Evolutionary conservation across 2,888 invertebrate species (phyloP).

Genomic region (Yponomeuta sedellus): DNA sequence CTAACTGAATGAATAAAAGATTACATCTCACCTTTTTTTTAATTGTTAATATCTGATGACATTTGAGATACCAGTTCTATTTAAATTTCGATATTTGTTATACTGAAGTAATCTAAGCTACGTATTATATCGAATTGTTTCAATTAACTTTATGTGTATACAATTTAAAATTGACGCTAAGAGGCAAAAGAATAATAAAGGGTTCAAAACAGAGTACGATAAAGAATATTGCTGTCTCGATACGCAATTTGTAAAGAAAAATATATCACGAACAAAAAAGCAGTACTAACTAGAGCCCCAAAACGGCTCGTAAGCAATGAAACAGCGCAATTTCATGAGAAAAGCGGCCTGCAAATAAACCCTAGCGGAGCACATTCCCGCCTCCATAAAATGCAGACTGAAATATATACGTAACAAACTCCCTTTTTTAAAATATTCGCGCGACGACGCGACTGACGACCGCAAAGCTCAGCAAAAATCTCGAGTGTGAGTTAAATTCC

Average conservation of each 20-base stretch:
- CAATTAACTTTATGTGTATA: no score
- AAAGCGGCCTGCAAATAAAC: conserved; percentile 70
- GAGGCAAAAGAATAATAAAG: background rate
- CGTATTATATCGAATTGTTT: no score
- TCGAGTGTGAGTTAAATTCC: conserved; percentile 69
- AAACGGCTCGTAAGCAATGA: conserved; percentile 71
- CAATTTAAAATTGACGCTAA: background rate
- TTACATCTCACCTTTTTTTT: conserved; percentile 74
- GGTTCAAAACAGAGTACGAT: conserved; percentile 28
- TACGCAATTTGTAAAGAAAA: conserved; percentile 56
- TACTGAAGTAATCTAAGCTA: no score
- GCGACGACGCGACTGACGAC: conserved; percentile 46
- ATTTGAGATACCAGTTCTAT: conserved; percentile 66
- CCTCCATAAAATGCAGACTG: conserved; percentile 68
- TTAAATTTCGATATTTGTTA: conserved; percentile 32
- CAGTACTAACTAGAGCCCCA: conserved; percentile 63
- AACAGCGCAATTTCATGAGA: conserved; percentile 72
- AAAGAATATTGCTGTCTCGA: conserved; percentile 37
- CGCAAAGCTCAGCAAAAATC: conserved; percentile 69
- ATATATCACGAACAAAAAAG: conserved; percentile 60
- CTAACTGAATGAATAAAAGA: conserved; percentile 76
- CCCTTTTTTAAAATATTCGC: conserved; percentile 65
- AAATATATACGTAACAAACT: conserved; percentile 66
- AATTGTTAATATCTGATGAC: conserved; percentile 74
- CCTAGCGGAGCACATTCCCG: conserved; percentile 70